These are phyloP conservation scores for Philopedon plagiatum DNA, from an alignment of 2,888 invertebrate species.

Conservation along the genomic window DNA sequence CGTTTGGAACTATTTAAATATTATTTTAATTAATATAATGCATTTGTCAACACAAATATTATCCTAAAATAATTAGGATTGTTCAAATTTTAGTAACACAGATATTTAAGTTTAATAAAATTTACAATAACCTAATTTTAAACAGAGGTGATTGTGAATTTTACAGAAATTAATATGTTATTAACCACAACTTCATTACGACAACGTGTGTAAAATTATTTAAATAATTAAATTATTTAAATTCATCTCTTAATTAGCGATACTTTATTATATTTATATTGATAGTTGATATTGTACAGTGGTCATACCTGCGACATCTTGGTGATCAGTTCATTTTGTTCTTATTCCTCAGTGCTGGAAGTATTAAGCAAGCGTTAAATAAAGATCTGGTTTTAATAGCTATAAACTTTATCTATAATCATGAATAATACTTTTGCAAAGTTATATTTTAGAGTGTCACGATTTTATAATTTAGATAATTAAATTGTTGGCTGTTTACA, in stretches of 20 bases:
- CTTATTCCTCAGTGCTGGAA: too few species aligned
- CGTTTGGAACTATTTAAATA: neutral
- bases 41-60: neutral
- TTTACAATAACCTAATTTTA: constrained; percentile 4
- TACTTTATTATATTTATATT: too few species aligned
- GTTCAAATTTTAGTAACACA: neutral
- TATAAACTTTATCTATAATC: neutral
- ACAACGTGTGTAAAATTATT: too few species aligned
- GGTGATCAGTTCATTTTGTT: too few species aligned
- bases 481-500: constrained; percentile 1
- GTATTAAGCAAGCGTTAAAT: neutral
- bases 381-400: too few species aligned
- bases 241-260: too few species aligned
- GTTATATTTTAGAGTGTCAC: neutral
- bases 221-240: too few species aligned
- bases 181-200: too few species aligned
- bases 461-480: neutral
- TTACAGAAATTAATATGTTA: neutral
- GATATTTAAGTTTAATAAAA: neutral
- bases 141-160: constrained; percentile 5
- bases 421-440: neutral
- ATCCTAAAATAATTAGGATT: neutral
- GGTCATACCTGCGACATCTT: too few species aligned
- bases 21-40: neutral
- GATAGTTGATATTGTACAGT: too few species aligned